Percentiles rank a stretch among this genome's conserved stretches.
Conservation (phyloP, 2,113 vertebrate species). For the Oenanthe melanoleuca region DNA sequence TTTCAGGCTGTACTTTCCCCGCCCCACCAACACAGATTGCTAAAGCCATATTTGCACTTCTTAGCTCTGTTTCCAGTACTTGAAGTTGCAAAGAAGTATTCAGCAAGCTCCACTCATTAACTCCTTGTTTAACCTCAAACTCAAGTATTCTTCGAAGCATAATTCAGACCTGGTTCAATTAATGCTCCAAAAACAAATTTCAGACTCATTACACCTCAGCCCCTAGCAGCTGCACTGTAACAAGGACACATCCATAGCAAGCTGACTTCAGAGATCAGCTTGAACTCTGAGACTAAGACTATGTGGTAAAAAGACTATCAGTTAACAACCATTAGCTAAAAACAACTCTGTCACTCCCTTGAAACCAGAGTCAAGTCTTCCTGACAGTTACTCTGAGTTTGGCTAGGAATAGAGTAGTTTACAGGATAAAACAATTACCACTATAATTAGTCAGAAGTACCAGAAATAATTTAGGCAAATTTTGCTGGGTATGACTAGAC, state of each 20-base stretch:
- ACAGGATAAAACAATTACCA: background rate
- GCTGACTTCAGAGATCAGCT: background rate
- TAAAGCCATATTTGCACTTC: background rate
- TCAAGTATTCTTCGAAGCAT: background rate
- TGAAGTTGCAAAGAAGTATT: background rate
- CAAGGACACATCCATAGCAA: background rate
- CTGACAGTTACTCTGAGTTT: background rate
- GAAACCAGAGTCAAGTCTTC: background rate
- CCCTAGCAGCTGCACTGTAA: background rate
- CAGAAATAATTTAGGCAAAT: background rate
- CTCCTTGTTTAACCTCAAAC: background rate
- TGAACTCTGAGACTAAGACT: background rate
- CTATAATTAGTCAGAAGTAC: background rate
- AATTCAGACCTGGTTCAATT: background rate
- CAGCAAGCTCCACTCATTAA: background rate
- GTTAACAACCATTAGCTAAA: no score
- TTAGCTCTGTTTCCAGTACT: background rate
- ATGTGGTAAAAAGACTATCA: background rate
- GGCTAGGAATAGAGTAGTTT: background rate
- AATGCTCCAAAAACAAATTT: background rate
- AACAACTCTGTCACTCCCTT: background rate
- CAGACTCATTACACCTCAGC: background rate
- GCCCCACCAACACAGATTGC: background rate
- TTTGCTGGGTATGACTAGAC: background rate
- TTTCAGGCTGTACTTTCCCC: background rate